Base-by-base conservation (phyloP, 2,888 invertebrate species). In the Mamestra brassicae region DNA sequence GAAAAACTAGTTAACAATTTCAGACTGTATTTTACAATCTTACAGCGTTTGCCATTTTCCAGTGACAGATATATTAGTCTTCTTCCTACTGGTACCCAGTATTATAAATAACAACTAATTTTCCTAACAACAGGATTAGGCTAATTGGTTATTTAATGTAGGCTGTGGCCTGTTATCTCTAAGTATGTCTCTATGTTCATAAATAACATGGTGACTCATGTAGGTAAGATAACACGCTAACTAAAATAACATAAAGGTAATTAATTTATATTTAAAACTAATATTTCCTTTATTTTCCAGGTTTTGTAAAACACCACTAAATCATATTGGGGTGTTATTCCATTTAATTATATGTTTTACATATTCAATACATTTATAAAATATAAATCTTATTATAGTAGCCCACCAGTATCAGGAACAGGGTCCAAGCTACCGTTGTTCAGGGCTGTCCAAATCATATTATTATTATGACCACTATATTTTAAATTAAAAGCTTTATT, bases 251-350 rank as follows among this genome's bases (percentile, higher is more conserved):
- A 4, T 55, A 72, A 71, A 2, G 11, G 45, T 36, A 36, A 45
- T 8, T 11, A 45, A 13, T 1, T 38, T 38, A 50, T 58, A 58
- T 50, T 58, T 42, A 34, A 47, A 38, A 42, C 17, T 17, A 2
- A 34, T n/a, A 34, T 38, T 57, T 17, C 17, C 34, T 42, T 4
- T 15, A 73, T 42, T 72, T 42, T 73, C 26, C 73, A 58, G 58
- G 72, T 72, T 58, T 58, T 72, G 13, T 7, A 13, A 26, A 58
- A 26, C 4, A 50, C 5, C 11, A 17, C 6, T 57, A 26, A 13
- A 11, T 47, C 45, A 45, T 38, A 38, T 5, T 38, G 5, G 26
- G 38, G 38, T 38, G 5, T 38, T 38, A 38, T 38, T 38, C 38
- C 38, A 38, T 38, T 38, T 38, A 38, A 38, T 38, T 38, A 38